Base-by-base conservation (phyloP, 2,113 vertebrate genomes). In the Ictidomys tridecemlineatus region DNA sequence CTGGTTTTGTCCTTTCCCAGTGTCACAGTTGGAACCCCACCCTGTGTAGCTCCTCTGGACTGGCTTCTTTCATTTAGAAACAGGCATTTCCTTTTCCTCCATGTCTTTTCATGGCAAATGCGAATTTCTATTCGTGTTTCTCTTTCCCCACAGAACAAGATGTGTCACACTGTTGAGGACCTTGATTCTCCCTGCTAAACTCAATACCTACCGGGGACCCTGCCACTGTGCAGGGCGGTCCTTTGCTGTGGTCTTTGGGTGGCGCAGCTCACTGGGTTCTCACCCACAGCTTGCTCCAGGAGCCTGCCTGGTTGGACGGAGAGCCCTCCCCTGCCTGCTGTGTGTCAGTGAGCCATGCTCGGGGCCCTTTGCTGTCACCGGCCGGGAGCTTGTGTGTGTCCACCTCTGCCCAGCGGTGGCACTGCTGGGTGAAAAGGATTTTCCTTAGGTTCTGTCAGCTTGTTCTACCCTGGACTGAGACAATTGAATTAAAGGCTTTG, bases 401-500 rank as follows among this genome's bases (percentile, higher is more conserved):
- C 61, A 2, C 61, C 22, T 63, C 22, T 10, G 0, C 53, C 78
- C 63, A 48, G 51, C 70, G 32, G 24, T 13, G 65, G 42, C 30
- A 16, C 17, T 82, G 26, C 18, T 56, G 37, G 65, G 20, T 65
- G 26, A 65, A n/a, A 37, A 74, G 51, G 80, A 77, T 58, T 34
- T 34, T 67, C 14, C 3, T n/a, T 48, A 7, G 14, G 5, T 72
- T 72, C 74, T 65, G 48, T 72, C 37, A 84, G 34, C 37, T 63
- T 88, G n/a, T 32, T 87, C 6, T 88, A 8, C 39, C 30, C 4
- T 28, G 18, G 56, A 61, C 39, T 20, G 48, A 74, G 30, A 65
- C n/a, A 80, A 93, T 2, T 34, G 45, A 85, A 78, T 70, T 73
- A 48, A n/a, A 85, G 76, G 86, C 53, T 89, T 94, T 42, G 53